Evolutionary conservation across 2,888 invertebrate species (phyloP).

Genomic region (Ethmia dodecea): DNA sequence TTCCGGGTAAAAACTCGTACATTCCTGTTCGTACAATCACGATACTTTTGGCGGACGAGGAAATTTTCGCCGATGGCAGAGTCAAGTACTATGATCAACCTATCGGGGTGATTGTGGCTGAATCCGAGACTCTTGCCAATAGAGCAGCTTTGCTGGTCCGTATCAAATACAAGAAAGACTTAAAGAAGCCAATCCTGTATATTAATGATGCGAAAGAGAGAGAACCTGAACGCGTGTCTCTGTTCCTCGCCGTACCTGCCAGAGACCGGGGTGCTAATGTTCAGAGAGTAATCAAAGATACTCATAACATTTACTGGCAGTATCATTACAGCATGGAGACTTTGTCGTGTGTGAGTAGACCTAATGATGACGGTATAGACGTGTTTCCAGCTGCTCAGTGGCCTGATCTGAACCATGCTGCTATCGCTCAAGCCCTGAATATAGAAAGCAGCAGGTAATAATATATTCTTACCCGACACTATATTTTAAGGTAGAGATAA

Average conservation of each 20-base stretch:
- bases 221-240: conserved; percentile 20
- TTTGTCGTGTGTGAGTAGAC: conserved; percentile 75
- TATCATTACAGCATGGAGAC: conserved; percentile 86
- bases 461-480: too few species aligned
- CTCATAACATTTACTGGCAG: conserved; percentile 74
- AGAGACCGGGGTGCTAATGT: conserved; percentile 50
- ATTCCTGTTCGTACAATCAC: neutral
- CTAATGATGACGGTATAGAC: conserved; percentile 82
- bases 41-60: conserved; percentile 25
- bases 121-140: conserved; percentile 55
- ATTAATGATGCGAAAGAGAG: conserved; percentile 16
- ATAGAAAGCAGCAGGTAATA: conserved; percentile 76
- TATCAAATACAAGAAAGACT: conserved; percentile 52
- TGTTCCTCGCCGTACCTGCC: conserved; percentile 38
- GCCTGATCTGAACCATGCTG: conserved; percentile 72
- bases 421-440: conserved; percentile 67
- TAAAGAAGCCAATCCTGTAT: conserved; percentile 21
- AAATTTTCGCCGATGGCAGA: conserved; percentile 52
- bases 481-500: neutral
- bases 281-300: conserved; percentile 74
- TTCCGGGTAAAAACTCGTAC: conserved; percentile 77
- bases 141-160: conserved; percentile 67
- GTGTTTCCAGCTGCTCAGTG: conserved; percentile 78
- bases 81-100: conserved; percentile 78
- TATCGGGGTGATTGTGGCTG: conserved; percentile 79